These are phyloP conservation scores for Botia almorhae DNA, from an alignment of 2,797 vertebrate species.

Conservation along the genomic window DNA sequence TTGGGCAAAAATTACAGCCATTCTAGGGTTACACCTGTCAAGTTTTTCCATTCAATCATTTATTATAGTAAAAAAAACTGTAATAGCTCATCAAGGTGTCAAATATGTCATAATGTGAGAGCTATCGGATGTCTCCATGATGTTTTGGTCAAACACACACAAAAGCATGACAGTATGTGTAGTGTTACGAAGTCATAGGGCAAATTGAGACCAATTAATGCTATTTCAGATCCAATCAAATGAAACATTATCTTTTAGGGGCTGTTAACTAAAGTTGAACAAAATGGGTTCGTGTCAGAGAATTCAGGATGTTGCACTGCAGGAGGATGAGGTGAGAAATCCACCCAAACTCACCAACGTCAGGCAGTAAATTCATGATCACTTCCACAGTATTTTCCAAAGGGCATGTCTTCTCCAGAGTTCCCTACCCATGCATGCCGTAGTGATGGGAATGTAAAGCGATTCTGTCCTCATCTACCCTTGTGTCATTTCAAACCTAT, in stretches of 20 bases:
- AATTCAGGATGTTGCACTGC: conserved; percentile 45
- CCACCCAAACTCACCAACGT: not conserved
- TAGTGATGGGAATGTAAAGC: not conserved
- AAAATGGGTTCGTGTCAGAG: conserved; percentile 46
- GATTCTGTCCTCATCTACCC: not conserved
- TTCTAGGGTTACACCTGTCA: not conserved
- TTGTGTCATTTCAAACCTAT: not conserved
- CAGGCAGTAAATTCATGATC: conserved; percentile 49
- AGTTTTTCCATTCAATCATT: conserved; percentile 32
- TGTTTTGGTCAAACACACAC: not conserved
- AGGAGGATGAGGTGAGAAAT: conserved; percentile 17
- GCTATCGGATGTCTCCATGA: not conserved
- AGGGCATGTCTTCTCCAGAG: conserved; percentile 38
- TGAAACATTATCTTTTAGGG: conserved; percentile 13
- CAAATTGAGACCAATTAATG: not conserved
- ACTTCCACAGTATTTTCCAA: conserved; percentile 14
- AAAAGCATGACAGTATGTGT: not conserved
- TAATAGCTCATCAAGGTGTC: conserved; percentile 33
- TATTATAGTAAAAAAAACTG: conserved; percentile 1
- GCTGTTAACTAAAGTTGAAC: not conserved
- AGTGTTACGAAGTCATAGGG: not conserved
- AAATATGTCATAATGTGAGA: conserved; percentile 18
- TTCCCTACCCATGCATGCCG: conserved; percentile 12
- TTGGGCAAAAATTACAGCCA: conserved; percentile 14
- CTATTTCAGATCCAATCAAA: conserved; percentile 17